Conservation (phyloP, 2,113 vertebrate genomes). For the Hipposideros armiger region DNA sequence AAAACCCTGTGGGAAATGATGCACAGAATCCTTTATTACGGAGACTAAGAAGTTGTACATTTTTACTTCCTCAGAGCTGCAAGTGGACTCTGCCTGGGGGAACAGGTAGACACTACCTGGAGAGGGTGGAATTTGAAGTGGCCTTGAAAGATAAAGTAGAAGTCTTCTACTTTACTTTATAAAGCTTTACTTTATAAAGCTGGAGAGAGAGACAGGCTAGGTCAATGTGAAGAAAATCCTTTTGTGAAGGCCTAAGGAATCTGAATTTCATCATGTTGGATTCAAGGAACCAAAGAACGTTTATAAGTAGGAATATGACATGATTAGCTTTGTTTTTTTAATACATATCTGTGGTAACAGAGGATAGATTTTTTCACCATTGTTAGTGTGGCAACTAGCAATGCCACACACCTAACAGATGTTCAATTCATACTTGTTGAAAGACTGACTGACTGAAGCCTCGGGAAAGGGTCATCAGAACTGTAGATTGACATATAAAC, state of each 20-base stretch:
- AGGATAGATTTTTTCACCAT: neutral
- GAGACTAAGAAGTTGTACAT: slow-evolving; percentile 6
- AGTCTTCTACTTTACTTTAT: neutral
- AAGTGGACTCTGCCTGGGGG: neutral
- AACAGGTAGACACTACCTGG: neutral
- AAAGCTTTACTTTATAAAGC: neutral
- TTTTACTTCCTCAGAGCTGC: slow-evolving; percentile 13
- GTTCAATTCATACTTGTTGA: slow-evolving; percentile 58
- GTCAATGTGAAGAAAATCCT: neutral
- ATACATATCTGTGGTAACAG: slow-evolving; percentile 7
- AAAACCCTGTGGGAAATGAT: slow-evolving; percentile 49
- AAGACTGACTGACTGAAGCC: neutral
- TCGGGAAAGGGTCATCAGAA: slow-evolving; percentile 49
- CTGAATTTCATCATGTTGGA: slow-evolving; percentile 23
- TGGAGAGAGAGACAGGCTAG: neutral
- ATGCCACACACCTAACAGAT: slow-evolving; percentile 41
- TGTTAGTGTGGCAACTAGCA: neutral
- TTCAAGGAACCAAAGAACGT: slow-evolving; percentile 42
- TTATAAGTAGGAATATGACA: neutral
- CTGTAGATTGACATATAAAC: slow-evolving; percentile 3
- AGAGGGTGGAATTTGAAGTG: slow-evolving; percentile 33
- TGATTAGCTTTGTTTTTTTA: slow-evolving; percentile 24
- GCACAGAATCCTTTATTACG: neutral
- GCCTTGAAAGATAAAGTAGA: neutral
- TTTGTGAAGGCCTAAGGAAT: slow-evolving; percentile 12